Evolutionary conservation across 2,888 invertebrate genomes (phyloP), one percentile per base, ranked within the genome.

Genomic region (Odontomyia ornata): DNA sequence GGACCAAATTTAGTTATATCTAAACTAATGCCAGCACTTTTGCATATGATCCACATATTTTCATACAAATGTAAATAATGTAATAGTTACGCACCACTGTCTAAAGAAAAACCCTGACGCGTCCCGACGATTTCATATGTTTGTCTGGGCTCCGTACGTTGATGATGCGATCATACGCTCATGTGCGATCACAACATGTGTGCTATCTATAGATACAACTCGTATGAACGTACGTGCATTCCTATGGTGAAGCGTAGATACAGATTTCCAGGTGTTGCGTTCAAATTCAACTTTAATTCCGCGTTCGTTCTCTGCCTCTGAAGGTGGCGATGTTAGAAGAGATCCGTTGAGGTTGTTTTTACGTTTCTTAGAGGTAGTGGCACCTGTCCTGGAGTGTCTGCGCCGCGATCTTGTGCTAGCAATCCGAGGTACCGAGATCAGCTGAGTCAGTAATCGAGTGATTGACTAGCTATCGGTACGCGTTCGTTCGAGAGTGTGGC

Each of bases 371-470:
- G 28, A 64, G 36, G 43, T 36, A 43, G 67, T 21, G 25, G 67
- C 43, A 67, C 67, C 67, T 67, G 67, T 67, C 67, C 27, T 18
- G 60, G 21, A 60, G 9, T 60, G 60, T 25, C 60, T 60, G 25
- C 25, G 3, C 25, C 23, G 60, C 60, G 25, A 60, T 60, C 60
- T 60, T 60, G 25, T 23, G 5, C 23, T 23, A 23, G 60, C 15
- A 60, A 11, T 5, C 60, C 15, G 25, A 60, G 60, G 21, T 25
- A 4, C 7, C 18, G 5, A 18, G 67, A 67, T 67, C 67, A 67
- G 67, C 67, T 67, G 67, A 67, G 67, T 67, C 43, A 67, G 67
- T 60, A 15, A 23, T 60, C 60, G 60, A 64, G 64, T 67, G 67
- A n/a, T 43, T 15, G 46, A 67, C n/a, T 23, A 67, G 67, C 43